Evolutionary conservation across 2,797 vertebrate genomes (phyloP), one percentile per base, ranked within the genome.

Genomic region (Enteromius thamalakanensis): DNA sequence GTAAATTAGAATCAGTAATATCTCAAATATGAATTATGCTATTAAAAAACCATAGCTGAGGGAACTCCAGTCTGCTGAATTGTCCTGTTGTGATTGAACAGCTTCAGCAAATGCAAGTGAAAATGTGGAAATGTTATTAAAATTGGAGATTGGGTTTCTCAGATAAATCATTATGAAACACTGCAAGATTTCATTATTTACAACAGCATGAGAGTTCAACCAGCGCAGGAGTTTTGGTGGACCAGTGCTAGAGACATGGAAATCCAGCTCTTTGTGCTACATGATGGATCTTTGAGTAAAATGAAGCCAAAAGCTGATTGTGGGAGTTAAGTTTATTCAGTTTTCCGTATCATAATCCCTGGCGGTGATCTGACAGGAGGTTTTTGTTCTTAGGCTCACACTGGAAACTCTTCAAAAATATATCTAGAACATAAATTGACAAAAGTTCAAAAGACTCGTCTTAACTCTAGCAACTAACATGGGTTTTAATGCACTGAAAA

Each of bases 271-370:
- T 29, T 17, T 60, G 34, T 26, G 53, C 10, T 60, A 42, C 34
- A 60, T 76, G 55, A 42, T 42, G n/a, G 14, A 42, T 76, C 37
- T 17, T 1, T 42, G 37, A 42, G 74, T 60, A 60, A 76, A 42
- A 42, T 42, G 5, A 60, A 76, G 34, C 53, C 74, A 76, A 42
- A 42, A 42, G 53, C 53, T 23, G 72, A 58, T 40, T 60, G 74
- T 60, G 74, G 53, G 74, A 76, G 53, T 62, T 79, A 21, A 29
- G 69, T 55, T 69, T 67, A 37, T 23, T 68, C 45, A 34, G 64
- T 47, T 34, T 80, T 12, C 12, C n/a, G 29, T 17, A 26, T 26
- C 26, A 26, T 26, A 26, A 55, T 80, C 9, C 9, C 60, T n/a
- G 40, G 17, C 23, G 2, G 19, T 62, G 37, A 37, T 72, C 53